Conservation (phyloP, 2,113 vertebrate species). For the Tetrax tetrax region DNA sequence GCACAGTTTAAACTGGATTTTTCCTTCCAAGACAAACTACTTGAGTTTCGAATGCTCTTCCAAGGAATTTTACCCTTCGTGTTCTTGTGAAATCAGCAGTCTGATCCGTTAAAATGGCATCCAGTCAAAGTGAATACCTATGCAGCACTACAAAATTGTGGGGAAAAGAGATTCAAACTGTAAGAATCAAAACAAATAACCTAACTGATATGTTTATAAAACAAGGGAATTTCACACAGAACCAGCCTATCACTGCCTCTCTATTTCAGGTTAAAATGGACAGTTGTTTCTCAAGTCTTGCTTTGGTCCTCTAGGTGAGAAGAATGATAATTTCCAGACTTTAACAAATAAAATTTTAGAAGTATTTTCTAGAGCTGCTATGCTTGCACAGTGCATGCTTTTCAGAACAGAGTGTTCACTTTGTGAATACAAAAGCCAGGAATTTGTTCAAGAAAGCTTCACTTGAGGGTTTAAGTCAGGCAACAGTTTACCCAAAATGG, state of each 20-base stretch:
- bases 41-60: not conserved
- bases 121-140: not conserved
- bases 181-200: not conserved
- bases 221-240: not conserved
- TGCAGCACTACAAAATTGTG: not conserved
- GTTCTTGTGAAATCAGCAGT: not conserved
- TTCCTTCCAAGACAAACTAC: not conserved
- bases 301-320: not conserved
- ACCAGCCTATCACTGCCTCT: accelerated
- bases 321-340: not conserved
- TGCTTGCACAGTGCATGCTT: not conserved
- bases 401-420: not conserved
- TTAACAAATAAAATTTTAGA: not conserved
- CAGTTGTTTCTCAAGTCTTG: not conserved
- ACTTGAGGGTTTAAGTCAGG: not conserved
- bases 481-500: not conserved
- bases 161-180: not conserved
- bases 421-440: not conserved
- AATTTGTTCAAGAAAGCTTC: not conserved
- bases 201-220: not conserved
- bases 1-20: conserved; percentile 4
- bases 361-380: not conserved
- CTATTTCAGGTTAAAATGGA: not conserved
- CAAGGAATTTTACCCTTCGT: not conserved
- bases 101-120: not conserved